Evolutionary conservation across 1,140 invertebrate species (phyloP).

Genomic region (Wiebesia pumilae): DNA sequence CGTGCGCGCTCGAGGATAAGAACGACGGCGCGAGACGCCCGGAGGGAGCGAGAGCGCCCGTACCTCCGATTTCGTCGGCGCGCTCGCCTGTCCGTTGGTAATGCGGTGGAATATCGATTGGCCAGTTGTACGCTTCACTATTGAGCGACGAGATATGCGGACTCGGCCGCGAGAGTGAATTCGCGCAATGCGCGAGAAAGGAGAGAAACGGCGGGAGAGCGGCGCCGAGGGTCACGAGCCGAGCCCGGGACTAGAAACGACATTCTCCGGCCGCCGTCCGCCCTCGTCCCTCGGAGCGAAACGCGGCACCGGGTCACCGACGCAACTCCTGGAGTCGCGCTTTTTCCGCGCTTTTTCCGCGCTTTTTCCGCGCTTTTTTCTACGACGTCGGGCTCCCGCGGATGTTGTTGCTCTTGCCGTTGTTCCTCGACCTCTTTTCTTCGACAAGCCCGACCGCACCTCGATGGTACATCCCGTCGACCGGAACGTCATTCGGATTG

Average conservation of each 20-base stretch:
- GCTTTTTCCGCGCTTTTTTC: not conserved
- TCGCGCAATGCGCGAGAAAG: not conserved
- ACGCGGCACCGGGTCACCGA: not conserved
- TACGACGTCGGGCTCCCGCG: too few species aligned
- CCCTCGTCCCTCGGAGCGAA: not conserved
- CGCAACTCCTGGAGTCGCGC: not conserved
- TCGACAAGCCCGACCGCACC: too few species aligned
- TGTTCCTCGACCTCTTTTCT: too few species aligned
- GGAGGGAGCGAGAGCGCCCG: not conserved
- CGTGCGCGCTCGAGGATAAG: not conserved
- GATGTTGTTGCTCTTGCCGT: too few species aligned
- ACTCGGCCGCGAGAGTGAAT: too few species aligned
- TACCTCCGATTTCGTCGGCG: not conserved
- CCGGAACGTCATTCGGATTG: too few species aligned
- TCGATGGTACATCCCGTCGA: too few species aligned
- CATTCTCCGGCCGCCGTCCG: conserved; percentile 29
- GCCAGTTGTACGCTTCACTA: conserved; percentile 23
- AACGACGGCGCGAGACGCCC: not conserved
- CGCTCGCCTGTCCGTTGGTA: not conserved
- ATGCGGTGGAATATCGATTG: conserved; percentile 22
- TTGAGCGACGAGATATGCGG: conserved; percentile 7
- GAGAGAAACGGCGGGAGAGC: not conserved
- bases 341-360: not conserved
- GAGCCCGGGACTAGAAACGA: conserved; percentile 17
- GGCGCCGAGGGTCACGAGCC: conserved; percentile 32